These are phyloP conservation scores for Tylochromis polylepis DNA, from an alignment of 2,113 vertebrate species.

Conservation along the genomic window DNA sequence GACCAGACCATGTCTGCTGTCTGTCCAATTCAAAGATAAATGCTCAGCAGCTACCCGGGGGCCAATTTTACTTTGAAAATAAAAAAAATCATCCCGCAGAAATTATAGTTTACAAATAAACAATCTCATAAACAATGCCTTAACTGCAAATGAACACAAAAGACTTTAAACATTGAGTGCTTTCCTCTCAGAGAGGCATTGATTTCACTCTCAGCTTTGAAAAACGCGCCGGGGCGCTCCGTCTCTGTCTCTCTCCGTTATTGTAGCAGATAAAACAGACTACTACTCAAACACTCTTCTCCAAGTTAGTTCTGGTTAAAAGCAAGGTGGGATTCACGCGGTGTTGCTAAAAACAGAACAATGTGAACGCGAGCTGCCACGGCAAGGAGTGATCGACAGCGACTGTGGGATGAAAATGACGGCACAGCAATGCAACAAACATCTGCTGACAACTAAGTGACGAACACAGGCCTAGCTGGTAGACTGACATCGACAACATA, in stretches of 20 bases:
- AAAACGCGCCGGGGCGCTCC: not conserved
- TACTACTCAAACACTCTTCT: not conserved
- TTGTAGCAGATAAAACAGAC: not conserved
- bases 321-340: constrained; percentile 4
- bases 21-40: constrained; percentile 12
- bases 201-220: constrained; percentile 15
- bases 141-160: not conserved
- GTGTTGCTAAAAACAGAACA: constrained; percentile 40
- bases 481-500: constrained; percentile 29
- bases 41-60: not conserved
- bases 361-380: constrained; percentile 23
- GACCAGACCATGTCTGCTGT: constrained; percentile 15
- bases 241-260: not conserved
- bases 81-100: not conserved
- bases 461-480: constrained; percentile 19
- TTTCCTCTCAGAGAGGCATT: not conserved
- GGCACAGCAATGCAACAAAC: constrained; percentile 32
- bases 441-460: constrained; percentile 46
- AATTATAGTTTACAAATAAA: not conserved
- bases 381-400: constrained; percentile 35
- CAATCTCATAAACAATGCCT: not conserved
- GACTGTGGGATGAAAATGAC: constrained; percentile 53
- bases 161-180: not conserved
- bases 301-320: not conserved
- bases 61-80: not conserved